Evolutionary conservation across 2,113 vertebrate species (phyloP).

Genomic region (Columba janthina): DNA sequence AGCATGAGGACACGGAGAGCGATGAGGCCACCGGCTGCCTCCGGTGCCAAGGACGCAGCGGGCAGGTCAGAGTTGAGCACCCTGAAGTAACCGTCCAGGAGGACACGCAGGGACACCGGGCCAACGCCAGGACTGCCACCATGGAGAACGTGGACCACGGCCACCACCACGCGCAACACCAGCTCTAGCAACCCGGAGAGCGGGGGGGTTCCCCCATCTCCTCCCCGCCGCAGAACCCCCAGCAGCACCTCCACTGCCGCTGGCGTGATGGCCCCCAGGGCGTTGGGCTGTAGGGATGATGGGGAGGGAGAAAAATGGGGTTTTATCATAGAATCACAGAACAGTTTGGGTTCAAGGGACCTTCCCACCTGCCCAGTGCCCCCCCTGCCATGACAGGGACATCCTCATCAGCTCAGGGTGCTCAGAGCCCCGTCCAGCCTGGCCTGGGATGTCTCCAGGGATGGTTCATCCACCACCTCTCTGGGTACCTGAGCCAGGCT

Average conservation of each 20-base stretch:
- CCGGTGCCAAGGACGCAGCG: background rate
- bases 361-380: no score
- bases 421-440: no score
- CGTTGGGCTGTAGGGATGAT: conserved; percentile 80
- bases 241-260: conserved; percentile 84
- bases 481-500: no score
- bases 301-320: rapidly evolving
- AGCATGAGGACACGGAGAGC: conserved; percentile 88
- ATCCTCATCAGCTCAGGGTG: no score
- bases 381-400: no score
- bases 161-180: conserved; percentile 80
- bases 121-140: conserved; percentile 80
- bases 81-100: conserved; percentile 90
- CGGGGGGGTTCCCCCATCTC: conserved; percentile 25
- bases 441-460: no score
- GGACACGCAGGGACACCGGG: conserved; percentile 81
- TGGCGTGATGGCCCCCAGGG: conserved; percentile 81
- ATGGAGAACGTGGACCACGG: conserved; percentile 87
- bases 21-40: conserved; percentile 69
- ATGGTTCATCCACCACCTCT: no score
- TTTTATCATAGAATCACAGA: background rate
- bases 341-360: no score
- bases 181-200: conserved; percentile 67
- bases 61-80: conserved; percentile 89
- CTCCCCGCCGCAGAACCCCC: conserved; percentile 79